phyloP scores from a whole-genome alignment of 92 coral and sea anemone genomes.

The Virgularia gustaviana region DNA sequence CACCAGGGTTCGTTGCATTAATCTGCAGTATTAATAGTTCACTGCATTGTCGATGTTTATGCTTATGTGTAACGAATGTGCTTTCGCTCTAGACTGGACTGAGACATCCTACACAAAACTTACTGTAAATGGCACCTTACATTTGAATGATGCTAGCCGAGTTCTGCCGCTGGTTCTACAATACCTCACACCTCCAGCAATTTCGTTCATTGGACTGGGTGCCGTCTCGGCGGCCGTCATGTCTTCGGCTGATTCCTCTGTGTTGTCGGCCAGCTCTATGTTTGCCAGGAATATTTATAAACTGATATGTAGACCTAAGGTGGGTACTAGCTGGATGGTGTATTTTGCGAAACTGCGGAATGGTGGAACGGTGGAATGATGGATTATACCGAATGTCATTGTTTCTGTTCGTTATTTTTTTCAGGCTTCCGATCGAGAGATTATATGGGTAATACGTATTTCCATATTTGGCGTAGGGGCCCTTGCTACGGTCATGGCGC shows the following conservation, averaged over 20 bases:
- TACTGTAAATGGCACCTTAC: constrained; percentile 21
- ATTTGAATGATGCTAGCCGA: constrained; percentile 26
- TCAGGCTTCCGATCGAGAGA: constrained; percentile 72
- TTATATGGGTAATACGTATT: constrained; percentile 80
- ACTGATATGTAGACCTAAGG: constrained; percentile 75
- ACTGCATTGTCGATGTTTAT: neutral
- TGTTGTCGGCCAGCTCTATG: constrained; percentile 82
- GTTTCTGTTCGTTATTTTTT: neutral
- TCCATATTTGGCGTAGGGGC: constrained; percentile 70
- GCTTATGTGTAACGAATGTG: neutral
- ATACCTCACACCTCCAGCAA: constrained; percentile 74
- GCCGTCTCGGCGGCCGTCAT: constrained; percentile 95
- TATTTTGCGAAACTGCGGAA: neutral
- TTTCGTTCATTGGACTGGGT: constrained; percentile 79
- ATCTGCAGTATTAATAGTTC: too few species aligned
- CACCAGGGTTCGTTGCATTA: too few species aligned
- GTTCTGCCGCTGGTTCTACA: constrained; percentile 86
- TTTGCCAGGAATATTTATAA: constrained; percentile 76
- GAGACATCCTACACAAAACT: constrained; percentile 23
- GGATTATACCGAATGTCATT: neutral
- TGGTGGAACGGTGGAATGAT: neutral
- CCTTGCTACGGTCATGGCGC: constrained; percentile 71
- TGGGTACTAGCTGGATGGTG: constrained; percentile 26
- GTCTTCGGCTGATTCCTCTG: constrained; percentile 89
- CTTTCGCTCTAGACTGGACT: constrained; percentile 42